These are phyloP conservation scores for Merodon equestris DNA, from an alignment of 2,888 invertebrate genomes.

Conservation along the genomic window DNA sequence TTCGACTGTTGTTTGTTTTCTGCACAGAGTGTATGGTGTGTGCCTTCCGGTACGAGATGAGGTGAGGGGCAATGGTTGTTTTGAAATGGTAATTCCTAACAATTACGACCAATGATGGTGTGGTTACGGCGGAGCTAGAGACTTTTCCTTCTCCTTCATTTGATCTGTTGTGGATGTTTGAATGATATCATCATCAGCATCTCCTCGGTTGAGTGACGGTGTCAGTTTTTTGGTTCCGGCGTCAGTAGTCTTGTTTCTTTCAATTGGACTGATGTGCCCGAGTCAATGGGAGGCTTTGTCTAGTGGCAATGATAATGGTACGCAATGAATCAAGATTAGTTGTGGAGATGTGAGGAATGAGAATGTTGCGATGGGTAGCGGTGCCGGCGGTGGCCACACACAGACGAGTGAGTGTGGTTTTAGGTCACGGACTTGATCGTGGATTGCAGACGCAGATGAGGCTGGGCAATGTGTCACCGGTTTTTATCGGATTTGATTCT, in stretches of 20 bases:
- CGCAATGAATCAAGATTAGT: slow-evolving; percentile 42
- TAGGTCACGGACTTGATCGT: slow-evolving; percentile 19
- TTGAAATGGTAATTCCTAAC: slow-evolving; percentile 63
- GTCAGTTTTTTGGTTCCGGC: slow-evolving; percentile 27
- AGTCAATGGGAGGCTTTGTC: slow-evolving; percentile 39
- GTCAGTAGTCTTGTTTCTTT: slow-evolving; percentile 7
- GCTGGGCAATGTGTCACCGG: slow-evolving; percentile 19
- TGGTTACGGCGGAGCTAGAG: slow-evolving; percentile 27
- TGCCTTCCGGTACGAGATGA: not conserved
- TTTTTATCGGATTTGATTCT: slow-evolving; percentile 15
- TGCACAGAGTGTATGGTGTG: slow-evolving; percentile 3
- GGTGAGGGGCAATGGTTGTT: slow-evolving; percentile 41
- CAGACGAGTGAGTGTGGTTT: not conserved
- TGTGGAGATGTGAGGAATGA: not conserved
- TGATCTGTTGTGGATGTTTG: no score
- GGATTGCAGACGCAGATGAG: slow-evolving; percentile 1
- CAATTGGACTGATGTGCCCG: not conserved
- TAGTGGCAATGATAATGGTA: slow-evolving; percentile 26
- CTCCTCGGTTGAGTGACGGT: slow-evolving; percentile 27
- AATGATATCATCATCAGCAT: slow-evolving; percentile 42
- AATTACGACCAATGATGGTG: slow-evolving; percentile 58
- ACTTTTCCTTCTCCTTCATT: slow-evolving; percentile 39
- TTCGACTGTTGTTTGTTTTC: slow-evolving; percentile 42
- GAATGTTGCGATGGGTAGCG: no score
- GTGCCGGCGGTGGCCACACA: slow-evolving; percentile 34